Base-by-base conservation (phyloP, 2,888 invertebrate species). In the Beris morrisii region DNA sequence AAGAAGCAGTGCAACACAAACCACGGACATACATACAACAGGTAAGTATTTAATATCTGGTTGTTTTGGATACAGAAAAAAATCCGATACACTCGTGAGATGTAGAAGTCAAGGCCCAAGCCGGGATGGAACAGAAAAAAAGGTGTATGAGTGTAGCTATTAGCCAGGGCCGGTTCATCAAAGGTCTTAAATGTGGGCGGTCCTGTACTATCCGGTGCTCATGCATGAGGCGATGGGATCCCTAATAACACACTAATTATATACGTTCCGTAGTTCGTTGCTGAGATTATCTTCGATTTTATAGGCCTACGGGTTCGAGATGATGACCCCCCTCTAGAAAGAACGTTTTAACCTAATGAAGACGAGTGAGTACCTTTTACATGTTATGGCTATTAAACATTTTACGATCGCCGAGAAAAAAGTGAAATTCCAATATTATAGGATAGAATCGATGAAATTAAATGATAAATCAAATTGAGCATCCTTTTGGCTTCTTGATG, bases 241-340 rank as follows among this genome's bases (percentile, higher is more conserved):
- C 64, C 64, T 55, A 64, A 64, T 64, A 64, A 64, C 54, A 64
- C 64, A 64, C 64, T 64, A 64, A 64, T 64, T 64, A 64, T 64
- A 64, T 54, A 38, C 38, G 38, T 38, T 38, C 9, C 38, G 38
- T 38, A 38, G 64, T 64, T 53, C 54, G 54, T 54, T 63, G 38
- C 38, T 52, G 52, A 55, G 54, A 64, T 53, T 54, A 64, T 64
- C 64, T 64, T 64, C 53, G 64, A 64, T 64, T 64, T 64, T 45
- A 54, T 64, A 38, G 31, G 54, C 52, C 52, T 61, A 15, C 43
- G 38, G 38, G 43, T 52, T 15, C 52, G 55, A 38, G 43, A 13
- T 30, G n/a, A 53, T 53, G 53, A 28, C 22, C 38, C 38, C 38
- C 38, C 38, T 38, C 38, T 38, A 9, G 38, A 22, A 22, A 5